These are phyloP conservation scores for Panagrolaimus sp. DNA, from an alignment of 1,140 invertebrate genomes.

Conservation along the genomic window DNA sequence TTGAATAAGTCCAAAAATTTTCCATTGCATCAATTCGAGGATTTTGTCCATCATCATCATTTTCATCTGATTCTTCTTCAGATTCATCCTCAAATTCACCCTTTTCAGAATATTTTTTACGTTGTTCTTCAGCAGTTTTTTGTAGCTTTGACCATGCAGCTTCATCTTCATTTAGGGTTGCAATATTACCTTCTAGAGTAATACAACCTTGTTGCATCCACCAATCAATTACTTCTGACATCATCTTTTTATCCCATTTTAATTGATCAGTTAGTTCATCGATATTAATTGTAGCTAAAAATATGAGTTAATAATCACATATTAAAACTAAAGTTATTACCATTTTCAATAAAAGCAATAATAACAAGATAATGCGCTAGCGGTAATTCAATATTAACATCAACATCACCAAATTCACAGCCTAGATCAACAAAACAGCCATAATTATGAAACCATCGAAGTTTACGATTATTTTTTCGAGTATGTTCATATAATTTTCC, in stretches of 20 bases:
- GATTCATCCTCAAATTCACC: constrained; percentile 58
- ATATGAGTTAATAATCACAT: not conserved
- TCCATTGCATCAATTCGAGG: constrained; percentile 81
- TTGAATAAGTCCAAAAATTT: constrained; percentile 70
- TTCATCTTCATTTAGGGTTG: not conserved
- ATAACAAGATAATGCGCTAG: constrained; percentile 89
- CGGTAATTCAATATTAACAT: constrained; percentile 75
- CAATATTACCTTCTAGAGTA: not conserved
- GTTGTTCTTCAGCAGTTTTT: not conserved
- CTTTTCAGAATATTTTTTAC: not conserved
- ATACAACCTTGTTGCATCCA: not conserved
- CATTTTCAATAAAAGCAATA: constrained; percentile 83
- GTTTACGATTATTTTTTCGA: constrained; percentile 77
- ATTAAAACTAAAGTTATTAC: constrained; percentile 52
- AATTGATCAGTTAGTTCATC: too few relatives aligned
- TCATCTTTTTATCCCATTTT: too few relatives aligned
- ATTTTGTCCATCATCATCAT: constrained; percentile 62
- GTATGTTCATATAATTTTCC: constrained; percentile 82
- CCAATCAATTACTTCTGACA: not conserved
- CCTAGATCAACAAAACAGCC: constrained; percentile 64
- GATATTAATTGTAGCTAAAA: not conserved
- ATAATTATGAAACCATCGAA: constrained; percentile 68
- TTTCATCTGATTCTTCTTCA: constrained; percentile 67
- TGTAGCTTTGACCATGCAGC: not conserved
- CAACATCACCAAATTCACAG: constrained; percentile 77